These are phyloP conservation scores for Leptobrachium ailaonicum DNA, from an alignment of 2,113 vertebrate genomes.

Conservation along the genomic window DNA sequence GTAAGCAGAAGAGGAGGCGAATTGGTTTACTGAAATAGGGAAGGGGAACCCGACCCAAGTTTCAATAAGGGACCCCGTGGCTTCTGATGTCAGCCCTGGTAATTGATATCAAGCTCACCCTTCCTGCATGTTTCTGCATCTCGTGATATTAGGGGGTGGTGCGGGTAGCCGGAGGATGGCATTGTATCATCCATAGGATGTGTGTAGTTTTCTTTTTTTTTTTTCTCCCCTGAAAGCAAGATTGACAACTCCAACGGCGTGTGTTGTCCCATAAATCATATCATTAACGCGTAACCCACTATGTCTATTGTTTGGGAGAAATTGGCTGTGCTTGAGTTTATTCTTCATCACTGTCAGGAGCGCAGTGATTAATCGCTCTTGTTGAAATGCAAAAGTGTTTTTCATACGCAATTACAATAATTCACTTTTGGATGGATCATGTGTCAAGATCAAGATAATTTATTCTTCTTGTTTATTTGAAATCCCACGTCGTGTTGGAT, in stretches of 20 bases:
- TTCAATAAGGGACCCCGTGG: too few relatives aligned
- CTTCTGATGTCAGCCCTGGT: too few relatives aligned
- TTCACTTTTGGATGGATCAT: slow-evolving; percentile 34
- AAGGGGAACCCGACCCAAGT: too few relatives aligned
- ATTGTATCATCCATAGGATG: too few relatives aligned
- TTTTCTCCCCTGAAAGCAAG: neutral
- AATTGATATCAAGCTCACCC: too few relatives aligned
- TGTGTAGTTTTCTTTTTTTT: neutral
- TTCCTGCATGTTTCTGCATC: too few relatives aligned
- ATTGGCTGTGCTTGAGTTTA: slow-evolving; percentile 32
- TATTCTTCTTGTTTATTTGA: slow-evolving; percentile 26
- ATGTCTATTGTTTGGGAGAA: slow-evolving; percentile 41
- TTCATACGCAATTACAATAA: slow-evolving; percentile 45
- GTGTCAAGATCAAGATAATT: slow-evolving; percentile 29
- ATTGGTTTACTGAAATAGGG: too few relatives aligned
- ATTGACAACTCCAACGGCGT: slow-evolving; percentile 26
- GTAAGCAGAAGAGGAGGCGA: too few relatives aligned
- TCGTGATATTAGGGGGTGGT: too few relatives aligned
- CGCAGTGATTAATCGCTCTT: slow-evolving; percentile 40
- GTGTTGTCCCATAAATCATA: slow-evolving; percentile 41
- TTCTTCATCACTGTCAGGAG: slow-evolving; percentile 41
- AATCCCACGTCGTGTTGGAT: slow-evolving; percentile 3
- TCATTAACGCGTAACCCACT: slow-evolving; percentile 24
- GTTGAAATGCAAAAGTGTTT: slow-evolving; percentile 38
- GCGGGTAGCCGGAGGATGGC: too few relatives aligned